Conservation (phyloP, 2,888 invertebrate species). For the Xylota segnis region DNA sequence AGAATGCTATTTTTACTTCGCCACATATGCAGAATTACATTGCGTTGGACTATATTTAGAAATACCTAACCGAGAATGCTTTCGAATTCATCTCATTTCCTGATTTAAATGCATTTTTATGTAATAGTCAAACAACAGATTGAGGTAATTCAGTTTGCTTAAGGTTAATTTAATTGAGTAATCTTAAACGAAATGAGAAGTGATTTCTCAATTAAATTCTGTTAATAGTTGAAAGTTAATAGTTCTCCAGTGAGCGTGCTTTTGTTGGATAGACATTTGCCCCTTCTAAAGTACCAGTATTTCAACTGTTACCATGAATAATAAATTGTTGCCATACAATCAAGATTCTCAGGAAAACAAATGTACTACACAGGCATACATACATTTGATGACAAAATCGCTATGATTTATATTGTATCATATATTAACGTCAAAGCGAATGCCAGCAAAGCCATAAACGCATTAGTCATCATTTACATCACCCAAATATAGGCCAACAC, state of each 20-base stretch:
- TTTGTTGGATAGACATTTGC: too few species aligned
- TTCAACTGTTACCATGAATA: too few species aligned
- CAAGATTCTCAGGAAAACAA: too few species aligned
- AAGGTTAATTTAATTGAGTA: constrained; percentile 26
- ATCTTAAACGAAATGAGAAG: constrained; percentile 53
- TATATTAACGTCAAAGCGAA: constrained; percentile 12
- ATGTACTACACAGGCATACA: too few species aligned
- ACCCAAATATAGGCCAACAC: constrained; percentile 27
- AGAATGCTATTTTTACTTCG: constrained; percentile 64
- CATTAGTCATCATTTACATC: constrained; percentile 34
- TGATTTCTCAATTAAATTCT: neutral
- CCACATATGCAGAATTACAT: constrained; percentile 70
- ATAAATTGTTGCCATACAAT: too few species aligned
- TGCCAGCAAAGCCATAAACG: constrained; percentile 34
- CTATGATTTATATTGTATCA: constrained; percentile 29
- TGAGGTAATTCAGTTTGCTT: constrained; percentile 31
- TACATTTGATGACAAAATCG: too few species aligned
- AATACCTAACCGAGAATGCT: constrained; percentile 56
- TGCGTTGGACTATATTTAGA: constrained; percentile 71
- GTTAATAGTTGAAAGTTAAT: too few species aligned
- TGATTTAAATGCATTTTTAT: constrained; percentile 63
- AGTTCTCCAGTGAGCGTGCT: too few species aligned
- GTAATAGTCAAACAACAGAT: constrained; percentile 33
- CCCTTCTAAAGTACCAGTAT: too few species aligned
- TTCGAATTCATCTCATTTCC: constrained; percentile 69